These are phyloP conservation scores for Lepus europaeus DNA, from an alignment of 2,113 vertebrate genomes.

Conservation along the genomic window DNA sequence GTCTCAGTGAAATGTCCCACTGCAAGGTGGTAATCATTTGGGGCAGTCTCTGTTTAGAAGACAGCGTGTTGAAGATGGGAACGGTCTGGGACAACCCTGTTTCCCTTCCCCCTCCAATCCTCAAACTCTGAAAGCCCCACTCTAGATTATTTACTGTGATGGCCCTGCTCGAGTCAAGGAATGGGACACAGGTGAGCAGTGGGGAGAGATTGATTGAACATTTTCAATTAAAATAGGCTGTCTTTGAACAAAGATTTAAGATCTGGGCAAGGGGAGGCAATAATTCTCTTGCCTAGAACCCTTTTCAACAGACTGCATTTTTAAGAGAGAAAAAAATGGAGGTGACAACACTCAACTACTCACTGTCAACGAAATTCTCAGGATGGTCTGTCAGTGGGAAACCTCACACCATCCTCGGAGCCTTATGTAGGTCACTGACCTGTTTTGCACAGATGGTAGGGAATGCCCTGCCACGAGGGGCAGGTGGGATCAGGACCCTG, in stretches of 20 bases:
- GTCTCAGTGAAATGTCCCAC: fast-evolving
- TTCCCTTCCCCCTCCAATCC: slow-evolving; percentile 66
- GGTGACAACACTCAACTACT: slow-evolving; percentile 8
- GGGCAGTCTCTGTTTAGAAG: slow-evolving; percentile 30
- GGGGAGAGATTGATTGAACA: slow-evolving; percentile 80
- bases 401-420: background rate
- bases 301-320: slow-evolving; percentile 63
- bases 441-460: background rate
- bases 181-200: slow-evolving; percentile 55
- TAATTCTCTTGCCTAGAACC: slow-evolving; percentile 79
- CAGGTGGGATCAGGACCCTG: background rate
- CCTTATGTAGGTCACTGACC: background rate
- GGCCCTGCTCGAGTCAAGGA: slow-evolving; percentile 77
- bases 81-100: background rate
- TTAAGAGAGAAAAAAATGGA: slow-evolving; percentile 7
- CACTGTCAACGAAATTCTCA: slow-evolving; percentile 27
- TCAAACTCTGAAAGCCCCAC: slow-evolving; percentile 79
- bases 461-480: background rate
- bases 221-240: slow-evolving; percentile 89
- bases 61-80: background rate
- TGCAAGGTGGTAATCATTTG: background rate
- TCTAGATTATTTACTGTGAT: slow-evolving; percentile 86
- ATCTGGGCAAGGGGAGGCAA: slow-evolving; percentile 79
- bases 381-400: background rate
- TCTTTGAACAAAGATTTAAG: slow-evolving; percentile 87